Evolutionary conservation across 2,888 invertebrate species (phyloP).

Genomic region (Rhodophaea formosa): DNA sequence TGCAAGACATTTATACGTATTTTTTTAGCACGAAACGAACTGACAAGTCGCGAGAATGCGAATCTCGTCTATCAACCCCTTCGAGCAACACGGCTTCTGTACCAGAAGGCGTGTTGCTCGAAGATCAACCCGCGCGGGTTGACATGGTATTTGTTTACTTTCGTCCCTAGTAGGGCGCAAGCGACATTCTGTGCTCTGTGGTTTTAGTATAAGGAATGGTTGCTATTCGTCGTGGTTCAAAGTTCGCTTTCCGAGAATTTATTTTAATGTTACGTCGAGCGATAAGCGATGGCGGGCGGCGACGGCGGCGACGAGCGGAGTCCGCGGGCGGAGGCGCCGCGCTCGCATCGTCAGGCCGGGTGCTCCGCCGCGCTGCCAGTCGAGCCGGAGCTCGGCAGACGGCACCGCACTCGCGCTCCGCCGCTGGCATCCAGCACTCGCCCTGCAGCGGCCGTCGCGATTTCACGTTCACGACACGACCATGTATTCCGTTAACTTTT

Average conservation of each 20-base stretch:
- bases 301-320: conserved; percentile 12
- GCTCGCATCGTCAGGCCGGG: conserved; percentile 19
- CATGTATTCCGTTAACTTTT: conserved; percentile 42
- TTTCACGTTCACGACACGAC: conserved; percentile 15
- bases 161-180: no score
- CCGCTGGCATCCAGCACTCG: conserved; percentile 27
- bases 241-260: background rate
- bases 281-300: conserved; percentile 7
- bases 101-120: no score
- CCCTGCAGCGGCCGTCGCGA: conserved; percentile 19
- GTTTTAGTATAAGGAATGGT: background rate
- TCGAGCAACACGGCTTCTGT: no score
- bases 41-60: no score
- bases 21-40: no score
- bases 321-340: conserved; percentile 19
- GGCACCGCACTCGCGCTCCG: conserved; percentile 33
- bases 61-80: no score
- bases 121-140: no score
- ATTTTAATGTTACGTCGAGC: background rate
- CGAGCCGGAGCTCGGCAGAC: conserved; percentile 17
- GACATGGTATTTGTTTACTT: no score
- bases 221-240: background rate
- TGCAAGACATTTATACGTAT: no score
- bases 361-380: conserved; percentile 26
- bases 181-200: no score